Evolutionary conservation across 2,888 invertebrate genomes (phyloP).

Genomic region (Dolichomitus sp.): DNA sequence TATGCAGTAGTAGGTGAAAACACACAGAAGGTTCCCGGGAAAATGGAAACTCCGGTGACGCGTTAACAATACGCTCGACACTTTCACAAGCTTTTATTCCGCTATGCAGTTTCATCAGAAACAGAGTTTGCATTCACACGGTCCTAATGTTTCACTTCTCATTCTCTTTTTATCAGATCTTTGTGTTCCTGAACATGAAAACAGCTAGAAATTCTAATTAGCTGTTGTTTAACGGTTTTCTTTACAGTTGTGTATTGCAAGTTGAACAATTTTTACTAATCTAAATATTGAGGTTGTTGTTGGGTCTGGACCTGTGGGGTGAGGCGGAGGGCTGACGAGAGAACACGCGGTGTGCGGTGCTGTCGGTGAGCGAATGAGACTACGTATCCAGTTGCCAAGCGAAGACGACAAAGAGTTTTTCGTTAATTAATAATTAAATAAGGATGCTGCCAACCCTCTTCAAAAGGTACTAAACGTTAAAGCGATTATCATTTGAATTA

Average conservation of each 20-base stretch:
- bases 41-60: constrained; percentile 62
- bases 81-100: constrained; percentile 56
- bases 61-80: constrained; percentile 64
- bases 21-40: constrained; percentile 44
- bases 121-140: constrained; percentile 1
- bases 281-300: too few species aligned
- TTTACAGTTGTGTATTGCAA: not conserved
- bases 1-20: constrained; percentile 31
- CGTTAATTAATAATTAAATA: too few species aligned
- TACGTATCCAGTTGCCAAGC: too few species aligned
- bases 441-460: too few species aligned
- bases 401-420: too few species aligned
- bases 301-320: too few species aligned
- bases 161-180: not conserved
- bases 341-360: too few species aligned
- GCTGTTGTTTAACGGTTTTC: not conserved
- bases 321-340: too few species aligned
- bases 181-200: not conserved
- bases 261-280: not conserved
- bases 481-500: too few species aligned
- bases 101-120: not conserved
- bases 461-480: too few species aligned
- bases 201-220: constrained; percentile 15
- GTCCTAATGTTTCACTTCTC: constrained; percentile 33
- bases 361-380: too few species aligned